Base-by-base conservation (phyloP, 2,888 invertebrate species). In the Ichneumoninae sp. region DNA sequence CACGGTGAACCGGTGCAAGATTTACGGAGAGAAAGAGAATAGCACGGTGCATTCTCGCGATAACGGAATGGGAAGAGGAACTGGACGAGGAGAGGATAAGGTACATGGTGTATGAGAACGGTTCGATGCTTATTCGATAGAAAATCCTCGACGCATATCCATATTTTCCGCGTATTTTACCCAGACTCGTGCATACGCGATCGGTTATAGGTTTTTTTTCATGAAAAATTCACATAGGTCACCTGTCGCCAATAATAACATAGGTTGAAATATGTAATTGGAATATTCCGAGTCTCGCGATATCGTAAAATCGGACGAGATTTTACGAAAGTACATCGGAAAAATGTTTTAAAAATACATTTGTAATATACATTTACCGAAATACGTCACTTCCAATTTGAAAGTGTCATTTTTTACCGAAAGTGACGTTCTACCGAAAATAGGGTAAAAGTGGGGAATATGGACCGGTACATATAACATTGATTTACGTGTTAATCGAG, bases 11-110 rank as follows among this genome's bases (percentile, higher is more conserved):
- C 13, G 33, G 57, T 60, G 54, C 33, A 44, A 60, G 78, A 70
- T 78, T 78, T 70, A 78, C 70, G 70, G 62, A 70, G 50, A 44
- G 44, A 44, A 16, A 44, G 40, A 36, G 70, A 54, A 79, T 54
- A 40, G 69, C 62, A 19, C 30, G 52, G 50, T 71, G 79, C 71
- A 71, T 71, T 71, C 60, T 65, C 68, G 62, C 44, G 54, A 50
- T 52, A 79, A 79, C 36, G 62, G 26, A 79, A 65, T 10, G 33
- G 33, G 22, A 33, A 72, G 40, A 47, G 33, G 50, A n/a, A 26
- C 62, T 36, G 65, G 10, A 19, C 52, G 36, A 44, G 52, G 66
- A 54, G 68, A 30, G 57, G 13, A 54, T 54, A 19, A 69, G 30
- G 62, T 33, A 6, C 40, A 13, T 16, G 26, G 50, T 54, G 10